Conservation (phyloP, 1,140 invertebrate genomes). For the Zaprionus camerounensis region DNA sequence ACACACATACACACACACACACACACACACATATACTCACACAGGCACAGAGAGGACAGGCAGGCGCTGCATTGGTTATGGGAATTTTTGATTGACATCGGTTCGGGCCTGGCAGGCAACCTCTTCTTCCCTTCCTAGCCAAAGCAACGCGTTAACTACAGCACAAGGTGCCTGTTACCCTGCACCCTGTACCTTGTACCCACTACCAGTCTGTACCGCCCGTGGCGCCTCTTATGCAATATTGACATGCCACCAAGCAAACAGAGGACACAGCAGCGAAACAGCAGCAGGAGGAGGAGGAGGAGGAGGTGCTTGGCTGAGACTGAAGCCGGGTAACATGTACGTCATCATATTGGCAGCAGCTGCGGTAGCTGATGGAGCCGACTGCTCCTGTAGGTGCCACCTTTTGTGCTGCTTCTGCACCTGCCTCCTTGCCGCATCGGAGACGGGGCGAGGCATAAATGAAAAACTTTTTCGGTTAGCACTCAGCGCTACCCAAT, state of each 20-base stretch:
- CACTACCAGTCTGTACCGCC: constrained; percentile 50
- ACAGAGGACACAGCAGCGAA: constrained; percentile 35
- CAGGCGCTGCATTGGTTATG: constrained; percentile 75
- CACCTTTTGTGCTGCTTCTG: constrained; percentile 42
- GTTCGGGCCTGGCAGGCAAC: constrained; percentile 43
- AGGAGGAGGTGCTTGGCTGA: background rate
- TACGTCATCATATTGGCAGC: constrained; percentile 45
- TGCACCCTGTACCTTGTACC: constrained; percentile 9
- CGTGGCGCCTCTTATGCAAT: constrained; percentile 77
- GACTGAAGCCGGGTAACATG: constrained; percentile 21
- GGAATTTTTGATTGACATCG: constrained; percentile 84
- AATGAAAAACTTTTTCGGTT: constrained; percentile 81
- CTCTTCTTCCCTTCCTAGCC: background rate
- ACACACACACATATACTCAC: too few species aligned
- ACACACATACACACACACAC: constrained; percentile 12
- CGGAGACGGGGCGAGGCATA: constrained; percentile 41
- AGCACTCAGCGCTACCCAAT: constrained; percentile 76
- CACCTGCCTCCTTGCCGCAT: constrained; percentile 18
- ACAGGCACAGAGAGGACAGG: constrained; percentile 28
- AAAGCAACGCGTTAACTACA: constrained; percentile 76
- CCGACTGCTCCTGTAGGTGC: constrained; percentile 33
- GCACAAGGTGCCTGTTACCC: constrained; percentile 22
- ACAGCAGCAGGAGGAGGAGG: constrained; percentile 12
- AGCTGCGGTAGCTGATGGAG: constrained; percentile 9
- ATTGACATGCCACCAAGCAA: constrained; percentile 69